Conservation (phyloP, 2,797 vertebrate species). For the Malacoraja senta region DNA sequence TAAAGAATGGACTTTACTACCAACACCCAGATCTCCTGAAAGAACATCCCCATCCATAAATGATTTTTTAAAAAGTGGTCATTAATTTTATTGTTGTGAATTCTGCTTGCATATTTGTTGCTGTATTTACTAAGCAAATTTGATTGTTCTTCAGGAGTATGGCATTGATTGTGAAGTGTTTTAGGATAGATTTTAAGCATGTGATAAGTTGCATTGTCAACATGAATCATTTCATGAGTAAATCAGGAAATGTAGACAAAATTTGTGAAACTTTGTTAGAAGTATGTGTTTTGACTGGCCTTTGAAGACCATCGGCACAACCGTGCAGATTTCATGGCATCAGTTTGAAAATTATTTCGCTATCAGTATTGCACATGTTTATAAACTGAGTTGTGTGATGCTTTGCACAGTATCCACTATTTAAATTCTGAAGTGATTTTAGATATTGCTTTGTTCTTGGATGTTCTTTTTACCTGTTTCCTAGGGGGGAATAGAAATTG, state of each 20-base stretch:
- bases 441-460: neutral
- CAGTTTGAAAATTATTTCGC: neutral
- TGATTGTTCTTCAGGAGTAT: neutral
- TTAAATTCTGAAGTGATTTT: neutral
- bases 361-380: neutral
- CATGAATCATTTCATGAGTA: neutral
- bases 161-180: neutral
- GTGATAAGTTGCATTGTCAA: neutral
- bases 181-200: neutral
- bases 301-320: neutral
- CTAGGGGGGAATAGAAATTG: neutral
- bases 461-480: neutral
- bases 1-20: neutral
- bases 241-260: neutral
- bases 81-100: neutral
- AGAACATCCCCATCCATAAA: too few relatives aligned
- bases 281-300: conserved; percentile 4
- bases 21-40: neutral
- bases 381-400: neutral
- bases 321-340: neutral
- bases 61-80: neutral
- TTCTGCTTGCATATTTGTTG: neutral
- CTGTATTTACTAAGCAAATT: neutral
- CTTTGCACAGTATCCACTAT: neutral
- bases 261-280: neutral